Conservation (phyloP, 1,140 invertebrate genomes). For the Meteorus sp. region DNA sequence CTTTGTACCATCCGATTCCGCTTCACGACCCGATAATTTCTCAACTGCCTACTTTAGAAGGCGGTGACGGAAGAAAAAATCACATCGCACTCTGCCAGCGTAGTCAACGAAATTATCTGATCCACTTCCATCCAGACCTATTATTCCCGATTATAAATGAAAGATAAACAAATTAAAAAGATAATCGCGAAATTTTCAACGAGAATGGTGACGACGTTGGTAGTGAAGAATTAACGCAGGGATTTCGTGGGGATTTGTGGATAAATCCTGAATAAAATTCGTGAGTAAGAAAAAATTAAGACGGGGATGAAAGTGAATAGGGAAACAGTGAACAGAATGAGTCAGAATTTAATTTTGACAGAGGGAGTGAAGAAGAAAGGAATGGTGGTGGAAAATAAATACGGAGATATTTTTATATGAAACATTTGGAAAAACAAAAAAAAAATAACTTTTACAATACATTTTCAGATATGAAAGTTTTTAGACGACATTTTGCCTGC, state of each 20-base stretch:
- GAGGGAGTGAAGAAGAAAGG: neutral
- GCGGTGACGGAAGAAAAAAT: neutral
- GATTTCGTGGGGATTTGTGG: conserved; percentile 2
- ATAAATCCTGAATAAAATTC: neutral
- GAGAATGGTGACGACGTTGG: neutral
- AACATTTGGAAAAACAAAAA: too few relatives aligned
- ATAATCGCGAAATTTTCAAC: conserved; percentile 3
- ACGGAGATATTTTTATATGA: too few relatives aligned
- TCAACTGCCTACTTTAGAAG: too few relatives aligned
- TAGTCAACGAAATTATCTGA: conserved; percentile 9
- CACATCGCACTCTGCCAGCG: neutral
- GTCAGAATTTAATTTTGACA: too few relatives aligned
- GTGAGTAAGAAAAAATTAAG: conserved; percentile 9
- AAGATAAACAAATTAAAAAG: conserved; percentile 23
- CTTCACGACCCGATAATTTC: too few relatives aligned
- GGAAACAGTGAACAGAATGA: too few relatives aligned
- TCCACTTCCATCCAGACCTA: neutral
- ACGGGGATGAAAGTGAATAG: neutral
- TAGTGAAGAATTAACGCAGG: neutral
- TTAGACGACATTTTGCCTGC: too few relatives aligned
- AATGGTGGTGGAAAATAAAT: too few relatives aligned
- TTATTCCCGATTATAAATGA: conserved; percentile 11
- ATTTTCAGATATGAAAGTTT: too few relatives aligned
- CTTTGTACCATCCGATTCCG: too few relatives aligned
- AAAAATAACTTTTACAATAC: too few relatives aligned